These are phyloP conservation scores for Halcyon chelicuti DNA, from an alignment of 2,797 vertebrate genomes.

Conservation along the genomic window DNA sequence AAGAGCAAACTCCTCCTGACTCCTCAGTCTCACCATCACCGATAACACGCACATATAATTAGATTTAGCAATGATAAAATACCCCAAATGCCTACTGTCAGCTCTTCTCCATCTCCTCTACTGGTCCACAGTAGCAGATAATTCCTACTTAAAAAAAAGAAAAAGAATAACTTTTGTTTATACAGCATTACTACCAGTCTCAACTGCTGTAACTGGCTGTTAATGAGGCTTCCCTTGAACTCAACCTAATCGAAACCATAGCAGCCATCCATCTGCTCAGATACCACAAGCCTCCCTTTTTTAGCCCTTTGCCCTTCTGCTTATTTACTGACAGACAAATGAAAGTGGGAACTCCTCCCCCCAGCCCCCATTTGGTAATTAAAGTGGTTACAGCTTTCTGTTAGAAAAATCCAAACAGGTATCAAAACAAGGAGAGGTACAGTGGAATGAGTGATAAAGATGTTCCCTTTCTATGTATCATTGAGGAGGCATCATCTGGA, in stretches of 20 bases:
- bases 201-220: not conserved
- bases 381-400: not conserved
- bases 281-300: fast-evolving
- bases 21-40: not conserved
- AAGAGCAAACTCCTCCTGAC: not conserved
- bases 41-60: not conserved
- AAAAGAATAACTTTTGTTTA: not conserved
- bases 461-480: not conserved
- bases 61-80: not conserved
- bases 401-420: not conserved
- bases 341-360: fast-evolving
- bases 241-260: not conserved
- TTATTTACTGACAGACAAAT: not conserved
- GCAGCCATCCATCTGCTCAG: not conserved
- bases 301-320: not conserved
- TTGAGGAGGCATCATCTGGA: not conserved
- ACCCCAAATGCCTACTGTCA: not conserved
- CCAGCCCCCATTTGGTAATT: not conserved
- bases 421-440: not conserved
- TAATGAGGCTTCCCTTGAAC: slow-evolving; percentile 34
- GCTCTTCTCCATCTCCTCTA: not conserved
- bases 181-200: not conserved
- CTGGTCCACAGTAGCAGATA: not conserved
- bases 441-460: not conserved
- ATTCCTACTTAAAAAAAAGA: not conserved